phyloP scores from a whole-genome alignment of 2,888 invertebrate species.

The Drosophila fungiperda region DNA sequence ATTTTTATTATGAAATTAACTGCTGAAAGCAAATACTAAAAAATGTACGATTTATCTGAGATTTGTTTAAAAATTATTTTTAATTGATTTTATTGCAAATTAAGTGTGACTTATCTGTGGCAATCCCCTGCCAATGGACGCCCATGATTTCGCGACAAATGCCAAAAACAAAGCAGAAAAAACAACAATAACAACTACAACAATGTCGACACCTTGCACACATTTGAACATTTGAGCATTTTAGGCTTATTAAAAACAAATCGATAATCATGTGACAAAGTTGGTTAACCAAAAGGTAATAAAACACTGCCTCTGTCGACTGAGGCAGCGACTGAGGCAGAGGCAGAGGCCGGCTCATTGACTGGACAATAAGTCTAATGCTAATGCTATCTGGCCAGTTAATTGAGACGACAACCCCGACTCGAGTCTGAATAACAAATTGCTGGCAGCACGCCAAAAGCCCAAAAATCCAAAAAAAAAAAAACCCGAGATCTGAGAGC shows the following conservation, averaged over 20 bases:
- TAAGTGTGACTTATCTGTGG: neutral
- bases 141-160: constrained; percentile 21
- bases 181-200: too few species aligned
- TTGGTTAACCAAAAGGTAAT: constrained; percentile 26
- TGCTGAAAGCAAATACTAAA: neutral
- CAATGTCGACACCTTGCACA: too few species aligned
- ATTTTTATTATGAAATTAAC: neutral
- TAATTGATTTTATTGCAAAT: neutral
- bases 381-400: constrained; percentile 49
- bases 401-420: constrained; percentile 48
- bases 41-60: neutral
- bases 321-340: constrained; percentile 3
- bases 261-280: constrained; percentile 68
- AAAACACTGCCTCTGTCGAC: neutral
- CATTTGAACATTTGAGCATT: constrained; percentile 39
- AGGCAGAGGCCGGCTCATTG: constrained; percentile 26
- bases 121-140: constrained; percentile 17
- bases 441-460: constrained; percentile 24
- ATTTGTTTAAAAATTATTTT: neutral
- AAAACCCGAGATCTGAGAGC: neutral
- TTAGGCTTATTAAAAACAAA: constrained; percentile 68
- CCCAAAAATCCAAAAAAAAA: too few species aligned
- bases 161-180: constrained; percentile 15
- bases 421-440: constrained; percentile 19
- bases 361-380: constrained; percentile 56